Conservation (phyloP, 2,113 vertebrate species). For the Proteles cristata region DNA sequence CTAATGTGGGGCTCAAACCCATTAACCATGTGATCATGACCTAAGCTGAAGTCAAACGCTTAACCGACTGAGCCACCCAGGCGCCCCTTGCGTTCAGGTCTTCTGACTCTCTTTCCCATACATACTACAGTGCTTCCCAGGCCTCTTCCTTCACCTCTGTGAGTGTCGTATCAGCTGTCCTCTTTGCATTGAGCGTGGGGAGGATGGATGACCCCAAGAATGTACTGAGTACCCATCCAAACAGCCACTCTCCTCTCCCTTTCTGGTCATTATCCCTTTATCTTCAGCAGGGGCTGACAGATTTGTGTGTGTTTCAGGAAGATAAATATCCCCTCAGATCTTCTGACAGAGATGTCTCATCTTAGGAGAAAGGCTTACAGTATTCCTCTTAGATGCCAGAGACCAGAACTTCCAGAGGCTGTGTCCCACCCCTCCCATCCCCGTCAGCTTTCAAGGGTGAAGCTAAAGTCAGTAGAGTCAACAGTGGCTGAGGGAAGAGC, state of each 20-base stretch:
- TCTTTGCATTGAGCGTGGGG: background rate
- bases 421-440: background rate
- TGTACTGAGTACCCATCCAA: background rate
- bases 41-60: too few relatives aligned
- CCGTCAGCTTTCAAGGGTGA: background rate
- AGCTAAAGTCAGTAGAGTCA: background rate
- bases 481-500: background rate
- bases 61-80: too few relatives aligned
- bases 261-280: conserved; percentile 70
- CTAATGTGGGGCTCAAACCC: too few relatives aligned
- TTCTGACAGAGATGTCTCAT: conserved; percentile 73
- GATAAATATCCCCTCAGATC: conserved; percentile 80
- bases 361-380: conserved; percentile 67
- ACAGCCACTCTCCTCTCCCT: background rate
- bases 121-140: fast-evolving
- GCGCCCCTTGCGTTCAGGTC: background rate
- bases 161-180: background rate
- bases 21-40: too few relatives aligned
- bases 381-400: conserved; percentile 31
- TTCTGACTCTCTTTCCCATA: background rate
- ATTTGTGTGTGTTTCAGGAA: conserved; percentile 71
- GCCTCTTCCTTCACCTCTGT: fast-evolving
- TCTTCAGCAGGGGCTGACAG: conserved; percentile 66
- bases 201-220: background rate
- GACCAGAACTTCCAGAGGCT: background rate